A percentile compares a stretch with the other conserved stretches of the same genome.
Conservation (phyloP, 2,797 vertebrate genomes). For the Paedocypris micromegethes region DNA sequence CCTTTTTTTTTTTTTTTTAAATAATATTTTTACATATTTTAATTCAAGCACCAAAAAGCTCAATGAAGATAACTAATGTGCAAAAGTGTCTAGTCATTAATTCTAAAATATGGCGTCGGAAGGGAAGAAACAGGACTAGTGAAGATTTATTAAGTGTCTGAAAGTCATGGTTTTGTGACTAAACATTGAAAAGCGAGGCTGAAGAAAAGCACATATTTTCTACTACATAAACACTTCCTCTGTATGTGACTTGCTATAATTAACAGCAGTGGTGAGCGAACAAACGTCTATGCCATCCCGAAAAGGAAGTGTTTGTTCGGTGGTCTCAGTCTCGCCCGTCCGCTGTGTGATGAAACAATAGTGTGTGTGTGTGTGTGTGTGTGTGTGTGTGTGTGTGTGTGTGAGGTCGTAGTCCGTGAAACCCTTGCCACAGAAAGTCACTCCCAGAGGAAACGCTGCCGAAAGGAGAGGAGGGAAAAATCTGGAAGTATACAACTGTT, state of each 20-base stretch:
- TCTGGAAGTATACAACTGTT: conserved; percentile 47
- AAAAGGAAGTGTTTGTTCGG: conserved; percentile 30
- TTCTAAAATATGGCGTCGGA: too few relatives aligned
- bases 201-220: too few relatives aligned
- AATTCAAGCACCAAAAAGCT: too few relatives aligned
- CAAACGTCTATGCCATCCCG: conserved; percentile 2
- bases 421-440: conserved; percentile 49
- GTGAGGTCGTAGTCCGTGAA: conserved; percentile 50
- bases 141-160: too few relatives aligned
- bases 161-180: too few relatives aligned
- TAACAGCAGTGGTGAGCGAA: conserved; percentile 21
- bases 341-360: conserved; percentile 48
- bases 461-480: conserved; percentile 43
- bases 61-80: too few relatives aligned
- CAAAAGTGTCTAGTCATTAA: too few relatives aligned
- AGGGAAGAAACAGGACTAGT: too few relatives aligned
- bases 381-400: conserved; percentile 43
- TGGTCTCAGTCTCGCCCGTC: conserved; percentile 2
- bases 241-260: not conserved
- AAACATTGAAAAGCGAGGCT: too few relatives aligned
- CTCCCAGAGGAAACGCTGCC: conserved; percentile 42
- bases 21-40: too few relatives aligned
- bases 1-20: not conserved
- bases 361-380: conserved; percentile 24
- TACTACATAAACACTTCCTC: not conserved